These are phyloP conservation scores for Serinus canaria DNA, from an alignment of 2,113 vertebrate species.

Conservation along the genomic window DNA sequence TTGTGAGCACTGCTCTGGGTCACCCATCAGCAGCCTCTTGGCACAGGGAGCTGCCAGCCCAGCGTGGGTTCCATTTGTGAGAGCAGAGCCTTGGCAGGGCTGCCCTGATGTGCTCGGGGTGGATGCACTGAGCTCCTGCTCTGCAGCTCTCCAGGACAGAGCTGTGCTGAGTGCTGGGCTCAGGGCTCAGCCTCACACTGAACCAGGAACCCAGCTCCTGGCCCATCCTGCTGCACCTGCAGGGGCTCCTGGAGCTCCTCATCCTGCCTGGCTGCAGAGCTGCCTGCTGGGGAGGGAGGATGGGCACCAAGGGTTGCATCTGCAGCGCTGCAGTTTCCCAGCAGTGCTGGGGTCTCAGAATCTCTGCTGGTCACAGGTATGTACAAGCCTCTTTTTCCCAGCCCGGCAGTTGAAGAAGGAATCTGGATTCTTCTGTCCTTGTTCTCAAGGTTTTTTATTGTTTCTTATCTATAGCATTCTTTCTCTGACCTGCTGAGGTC, in stretches of 20 bases:
- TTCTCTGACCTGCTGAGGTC: too few species aligned
- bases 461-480: too few species aligned
- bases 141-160: background rate
- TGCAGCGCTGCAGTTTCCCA: fast-evolving
- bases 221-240: fast-evolving
- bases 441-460: too few species aligned
- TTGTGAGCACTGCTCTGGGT: fast-evolving
- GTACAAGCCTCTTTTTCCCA: too few species aligned
- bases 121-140: background rate
- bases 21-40: background rate
- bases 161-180: background rate
- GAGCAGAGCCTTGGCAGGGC: background rate
- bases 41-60: background rate
- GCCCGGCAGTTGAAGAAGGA: too few species aligned
- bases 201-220: fast-evolving
- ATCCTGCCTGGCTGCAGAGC: background rate
- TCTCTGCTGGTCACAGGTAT: too few species aligned
- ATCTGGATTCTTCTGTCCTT: too few species aligned
- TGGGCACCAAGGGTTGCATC: background rate
- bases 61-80: background rate
- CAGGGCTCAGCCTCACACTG: background rate
- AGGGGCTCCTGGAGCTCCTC: background rate
- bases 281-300: too few species aligned
- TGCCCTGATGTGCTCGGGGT: background rate
- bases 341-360: background rate